phyloP scores from a whole-genome alignment of 2,888 invertebrate genomes.

The Silvanus unidentatus region DNA sequence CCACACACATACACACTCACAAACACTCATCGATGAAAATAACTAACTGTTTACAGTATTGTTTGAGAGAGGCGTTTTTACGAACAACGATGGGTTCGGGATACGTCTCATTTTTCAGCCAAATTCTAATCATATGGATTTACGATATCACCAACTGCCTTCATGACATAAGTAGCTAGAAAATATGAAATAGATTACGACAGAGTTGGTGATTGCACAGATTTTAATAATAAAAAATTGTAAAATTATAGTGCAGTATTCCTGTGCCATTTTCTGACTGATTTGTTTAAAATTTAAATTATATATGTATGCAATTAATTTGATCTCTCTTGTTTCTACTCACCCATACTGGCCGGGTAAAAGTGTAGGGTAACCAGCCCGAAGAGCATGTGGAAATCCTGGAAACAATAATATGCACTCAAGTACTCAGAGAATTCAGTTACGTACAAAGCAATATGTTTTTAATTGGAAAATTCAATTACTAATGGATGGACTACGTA shows the following conservation, averaged over 20 bases:
- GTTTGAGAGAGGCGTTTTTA: constrained; percentile 36
- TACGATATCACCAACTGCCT: constrained; percentile 44
- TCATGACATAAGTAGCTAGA: constrained; percentile 45
- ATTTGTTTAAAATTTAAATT: neutral
- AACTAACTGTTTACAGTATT: constrained; percentile 45
- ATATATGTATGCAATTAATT: too few relatives aligned
- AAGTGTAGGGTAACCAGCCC: constrained; percentile 72
- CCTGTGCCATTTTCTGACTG: constrained; percentile 16
- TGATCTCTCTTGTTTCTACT: constrained; percentile 48
- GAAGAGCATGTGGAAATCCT: constrained; percentile 71
- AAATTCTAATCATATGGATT: constrained; percentile 44
- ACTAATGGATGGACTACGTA: too few relatives aligned
- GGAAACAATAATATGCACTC: constrained; percentile 16
- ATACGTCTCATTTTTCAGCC: constrained; percentile 41
- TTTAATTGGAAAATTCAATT: too few relatives aligned
- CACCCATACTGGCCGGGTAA: constrained; percentile 81
- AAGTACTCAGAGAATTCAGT: too few relatives aligned
- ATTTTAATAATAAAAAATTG: constrained; percentile 14
- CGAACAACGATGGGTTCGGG: constrained; percentile 40
- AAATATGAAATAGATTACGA: constrained; percentile 45
- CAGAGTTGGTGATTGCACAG: constrained; percentile 34
- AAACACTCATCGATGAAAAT: constrained; percentile 45
- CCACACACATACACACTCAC: constrained; percentile 46
- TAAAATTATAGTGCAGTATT: constrained; percentile 16
- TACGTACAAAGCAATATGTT: too few relatives aligned